Evolutionary conservation across 2,888 invertebrate species (phyloP), one percentile per base, ranked within the genome.

Genomic region (Gortyna flavago): DNA sequence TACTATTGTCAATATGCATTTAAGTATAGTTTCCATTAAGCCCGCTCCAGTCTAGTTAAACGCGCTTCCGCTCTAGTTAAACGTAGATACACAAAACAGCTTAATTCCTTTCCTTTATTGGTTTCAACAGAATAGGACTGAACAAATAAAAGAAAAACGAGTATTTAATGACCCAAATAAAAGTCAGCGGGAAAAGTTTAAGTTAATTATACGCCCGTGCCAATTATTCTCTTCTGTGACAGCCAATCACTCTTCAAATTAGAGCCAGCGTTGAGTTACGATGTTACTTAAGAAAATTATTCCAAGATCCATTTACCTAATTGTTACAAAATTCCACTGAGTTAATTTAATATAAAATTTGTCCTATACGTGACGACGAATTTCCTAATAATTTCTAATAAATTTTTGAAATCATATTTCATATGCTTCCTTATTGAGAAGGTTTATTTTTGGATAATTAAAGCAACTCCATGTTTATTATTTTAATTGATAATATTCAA

Each of bases 101-200:
- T 80, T 73, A 85, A 84, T 74, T 68, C n/a, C 44, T 79, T 69
- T 57, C 18, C 32, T 73, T 75, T 57, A 72, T 84, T 86, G 59
- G 72, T 84, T 84, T 80, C 67, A 84, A 57, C 68, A 75, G 64
- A 79, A 72, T 71, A 75, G 74, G 32, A 11, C 59, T 41, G 51
- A 78, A 77, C 75, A 77, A 83, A 86, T 78, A 86, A 80, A 78
- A 83, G 73, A 78, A 81, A 86, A 75, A 84, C 72, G 77, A 84
- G 79, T 75, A 76, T 80, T 78, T 75, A 78, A 84, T 70, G 65
- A 67, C 68, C 68, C 65, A 81, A 83, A 86, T 88, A 86, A 84
- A 88, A 84, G 79, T 81, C 71, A 78, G 51, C 62, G 78, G 75
- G 83, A 85, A 87, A 85, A 80, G 59, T 80, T 75, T 54, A 73